Base-by-base conservation (phyloP, 2,888 invertebrate genomes). In the Athripsodes cinereus region DNA sequence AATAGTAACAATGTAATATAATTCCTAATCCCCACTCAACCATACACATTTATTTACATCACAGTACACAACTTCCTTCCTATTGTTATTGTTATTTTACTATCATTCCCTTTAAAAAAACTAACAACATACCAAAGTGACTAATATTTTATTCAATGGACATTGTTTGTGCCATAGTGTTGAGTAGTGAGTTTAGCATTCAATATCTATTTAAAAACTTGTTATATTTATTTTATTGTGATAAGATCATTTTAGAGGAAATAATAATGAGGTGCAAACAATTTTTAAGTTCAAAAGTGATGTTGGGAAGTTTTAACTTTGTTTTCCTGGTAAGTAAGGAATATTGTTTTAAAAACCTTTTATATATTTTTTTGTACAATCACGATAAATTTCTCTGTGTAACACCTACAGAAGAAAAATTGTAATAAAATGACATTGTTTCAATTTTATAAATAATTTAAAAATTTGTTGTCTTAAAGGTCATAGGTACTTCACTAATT, bases 271-370 rank as follows among this genome's bases (percentile, higher is more conserved):
- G 49, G 34, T 62, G 60, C 52, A 57, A 70, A 60, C 60, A 56
- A 53, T 54, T 61, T 40, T 50, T 56, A n/a, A 55, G 55, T 53
- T 59, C 59, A 55, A 61, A 56, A 54, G 56, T 61, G 44, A 34
- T 87, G 62, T 80, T 86, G 70, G 84, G 85, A 65, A 79, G 80
- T 69, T 85, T 83, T 67, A 87, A 87, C 71, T 81, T 84, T 61
- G 69, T 86, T 65, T 81, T 86, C 70, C 75, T 83, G 71, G 84
- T 83, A 73, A 82, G 82, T 79, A 64, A 49, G n/a, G n/a, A n/a
- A n/a, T n/a, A n/a, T n/a, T n/a, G n/a, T n/a, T n/a, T n/a, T n/a
- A n/a, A n/a, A n/a, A n/a, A n/a, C n/a, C n/a, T n/a, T n/a, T n/a
- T n/a, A n/a, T n/a, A n/a, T n/a, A n/a, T n/a, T n/a, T n/a, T n/a